Conservation (phyloP, 1,140 invertebrate genomes). For the Trichomalopsis sarcophagae region DNA sequence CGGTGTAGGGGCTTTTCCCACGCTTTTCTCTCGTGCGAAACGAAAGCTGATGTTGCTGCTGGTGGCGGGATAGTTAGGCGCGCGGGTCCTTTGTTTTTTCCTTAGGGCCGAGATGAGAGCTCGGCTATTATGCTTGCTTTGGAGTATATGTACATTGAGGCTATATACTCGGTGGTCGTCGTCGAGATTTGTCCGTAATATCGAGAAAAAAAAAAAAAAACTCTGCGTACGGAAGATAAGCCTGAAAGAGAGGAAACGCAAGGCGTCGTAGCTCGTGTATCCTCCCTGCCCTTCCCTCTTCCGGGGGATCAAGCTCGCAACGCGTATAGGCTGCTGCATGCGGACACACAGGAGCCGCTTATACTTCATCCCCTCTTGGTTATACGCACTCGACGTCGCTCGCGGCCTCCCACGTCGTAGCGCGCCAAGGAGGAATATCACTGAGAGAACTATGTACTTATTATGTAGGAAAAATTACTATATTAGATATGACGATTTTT, state of each 20-base stretch:
- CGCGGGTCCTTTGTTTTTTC: conserved; percentile 9
- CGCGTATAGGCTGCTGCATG: background rate
- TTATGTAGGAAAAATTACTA: too few species aligned
- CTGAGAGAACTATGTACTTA: too few species aligned
- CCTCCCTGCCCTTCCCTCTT: background rate
- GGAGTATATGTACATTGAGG: background rate
- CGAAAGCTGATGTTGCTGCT: conserved; percentile 10
- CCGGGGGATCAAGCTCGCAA: conserved; percentile 4
- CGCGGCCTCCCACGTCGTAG: conserved; percentile 41
- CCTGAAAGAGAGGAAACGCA: conserved; percentile 14
- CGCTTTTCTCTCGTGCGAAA: conserved; percentile 19
- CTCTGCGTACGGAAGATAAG: too few species aligned
- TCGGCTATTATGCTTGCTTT: background rate
- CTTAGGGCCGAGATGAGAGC: background rate
- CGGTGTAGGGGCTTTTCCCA: conserved; percentile 14
- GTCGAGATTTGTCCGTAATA: too few species aligned
- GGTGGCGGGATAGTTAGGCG: background rate
- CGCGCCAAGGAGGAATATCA: background rate
- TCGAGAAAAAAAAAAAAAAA: too few species aligned
- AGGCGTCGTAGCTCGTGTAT: background rate
- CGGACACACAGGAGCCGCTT: conserved; percentile 6
- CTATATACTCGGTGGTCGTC: too few species aligned
- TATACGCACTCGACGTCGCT: conserved; percentile 4
- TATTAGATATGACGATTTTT: too few species aligned
- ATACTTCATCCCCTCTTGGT: background rate